These are phyloP conservation scores for Orthonychiurus folsomi DNA, from an alignment of 2,888 invertebrate genomes.

Conservation along the genomic window DNA sequence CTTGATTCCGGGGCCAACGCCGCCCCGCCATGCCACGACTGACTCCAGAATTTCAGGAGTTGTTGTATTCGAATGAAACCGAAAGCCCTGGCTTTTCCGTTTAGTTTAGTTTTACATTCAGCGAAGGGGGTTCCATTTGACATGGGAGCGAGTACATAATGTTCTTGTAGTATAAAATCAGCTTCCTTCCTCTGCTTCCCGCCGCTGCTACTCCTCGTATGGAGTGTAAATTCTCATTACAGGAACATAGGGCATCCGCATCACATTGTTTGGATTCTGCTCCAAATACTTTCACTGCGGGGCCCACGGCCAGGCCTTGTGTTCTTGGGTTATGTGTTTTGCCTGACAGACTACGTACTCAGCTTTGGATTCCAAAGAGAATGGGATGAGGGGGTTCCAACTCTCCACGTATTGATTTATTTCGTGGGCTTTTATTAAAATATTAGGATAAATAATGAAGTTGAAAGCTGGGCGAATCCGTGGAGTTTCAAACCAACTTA, in stretches of 20 bases:
- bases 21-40: not conserved
- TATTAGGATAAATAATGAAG: slow-evolving; percentile 21
- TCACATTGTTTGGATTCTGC: not conserved
- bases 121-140: not conserved
- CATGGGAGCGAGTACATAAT: too few relatives aligned
- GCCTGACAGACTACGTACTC: too few relatives aligned
- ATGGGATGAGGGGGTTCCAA: not conserved
- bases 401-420: slow-evolving; percentile 16
- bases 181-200: too few relatives aligned
- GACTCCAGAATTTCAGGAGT: too few relatives aligned
- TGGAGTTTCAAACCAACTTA: too few relatives aligned
- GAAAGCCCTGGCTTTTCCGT: too few relatives aligned
- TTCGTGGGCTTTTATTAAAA: slow-evolving; percentile 17
- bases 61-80: too few relatives aligned
- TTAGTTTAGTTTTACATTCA: not conserved
- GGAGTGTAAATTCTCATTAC: too few relatives aligned
- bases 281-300: not conserved
- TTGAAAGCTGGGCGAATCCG: slow-evolving; percentile 11
- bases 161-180: not conserved
- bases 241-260: not conserved
- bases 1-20: not conserved
- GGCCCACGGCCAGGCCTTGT: too few relatives aligned
- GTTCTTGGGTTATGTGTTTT: too few relatives aligned
- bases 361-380: too few relatives aligned
- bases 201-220: too few relatives aligned